Evolutionary conservation across 1,140 invertebrate genomes (phyloP).

Genomic region (Lasioglossum baleicum): DNA sequence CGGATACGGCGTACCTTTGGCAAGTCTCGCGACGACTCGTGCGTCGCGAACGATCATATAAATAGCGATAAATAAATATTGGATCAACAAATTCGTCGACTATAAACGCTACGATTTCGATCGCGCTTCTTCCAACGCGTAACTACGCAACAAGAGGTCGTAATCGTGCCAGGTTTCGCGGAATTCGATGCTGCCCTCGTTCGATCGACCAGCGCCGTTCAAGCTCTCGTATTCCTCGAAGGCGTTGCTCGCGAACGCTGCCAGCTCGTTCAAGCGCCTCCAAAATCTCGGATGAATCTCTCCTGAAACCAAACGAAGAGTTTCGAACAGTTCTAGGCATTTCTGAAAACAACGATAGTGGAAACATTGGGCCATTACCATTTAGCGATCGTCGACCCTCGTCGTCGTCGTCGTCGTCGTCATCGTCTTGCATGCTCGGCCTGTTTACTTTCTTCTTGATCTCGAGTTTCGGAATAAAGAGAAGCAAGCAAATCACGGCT

Average conservation of each 20-base stretch:
- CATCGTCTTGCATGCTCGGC: constrained; percentile 50
- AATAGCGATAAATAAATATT: not conserved
- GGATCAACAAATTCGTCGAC: not conserved
- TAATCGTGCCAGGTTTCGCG: constrained; percentile 66
- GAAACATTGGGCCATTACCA: not conserved
- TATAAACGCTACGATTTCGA: not conserved
- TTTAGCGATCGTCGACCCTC: constrained; percentile 11
- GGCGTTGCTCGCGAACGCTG: constrained; percentile 58
- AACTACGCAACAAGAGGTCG: constrained; percentile 63
- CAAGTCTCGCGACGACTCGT: not conserved
- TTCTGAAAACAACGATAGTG: not conserved
- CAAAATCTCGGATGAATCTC: not conserved
- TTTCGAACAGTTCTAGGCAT: not conserved
- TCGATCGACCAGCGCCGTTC: constrained; percentile 32
- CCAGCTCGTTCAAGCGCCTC: constrained; percentile 61
- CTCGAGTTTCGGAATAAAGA: constrained; percentile 87
- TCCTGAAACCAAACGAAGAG: constrained; percentile 23
- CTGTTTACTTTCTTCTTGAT: constrained; percentile 62
- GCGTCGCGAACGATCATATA: not conserved
- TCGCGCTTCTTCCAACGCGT: constrained; percentile 62
- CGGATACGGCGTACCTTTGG: not conserved
- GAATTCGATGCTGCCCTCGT: constrained; percentile 52
- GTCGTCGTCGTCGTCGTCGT: constrained; percentile 36
- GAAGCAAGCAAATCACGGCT: constrained; percentile 85
- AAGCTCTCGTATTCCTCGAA: constrained; percentile 61